phyloP scores from a whole-genome alignment of 2,113 vertebrate species.

The Hystrix brachyura region DNA sequence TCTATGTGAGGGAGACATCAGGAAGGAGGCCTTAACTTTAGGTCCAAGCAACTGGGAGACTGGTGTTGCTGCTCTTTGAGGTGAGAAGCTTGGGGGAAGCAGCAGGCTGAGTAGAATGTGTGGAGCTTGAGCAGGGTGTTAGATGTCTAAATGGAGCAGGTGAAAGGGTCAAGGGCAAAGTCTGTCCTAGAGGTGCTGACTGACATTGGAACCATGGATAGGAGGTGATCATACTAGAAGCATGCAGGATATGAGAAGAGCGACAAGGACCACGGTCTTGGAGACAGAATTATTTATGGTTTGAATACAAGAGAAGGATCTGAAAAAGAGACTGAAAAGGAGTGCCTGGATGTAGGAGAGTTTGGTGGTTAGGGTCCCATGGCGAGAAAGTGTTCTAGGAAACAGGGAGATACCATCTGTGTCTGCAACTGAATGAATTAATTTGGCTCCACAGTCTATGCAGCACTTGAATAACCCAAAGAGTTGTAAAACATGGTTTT shows the following conservation, averaged over 20 bases:
- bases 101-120: background rate
- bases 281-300: background rate
- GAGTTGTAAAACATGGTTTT: background rate
- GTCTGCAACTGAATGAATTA: background rate
- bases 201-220: background rate
- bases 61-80: background rate
- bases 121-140: conserved; percentile 27
- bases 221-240: background rate
- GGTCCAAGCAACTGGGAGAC: background rate
- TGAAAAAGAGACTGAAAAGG: background rate
- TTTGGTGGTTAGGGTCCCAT: background rate
- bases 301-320: background rate
- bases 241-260: background rate
- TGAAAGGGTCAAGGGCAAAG: background rate
- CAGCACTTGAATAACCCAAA: background rate
- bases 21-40: background rate
- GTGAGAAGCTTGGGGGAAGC: background rate
- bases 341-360: background rate
- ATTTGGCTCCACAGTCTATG: background rate
- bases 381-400: background rate
- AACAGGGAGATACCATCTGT: background rate
- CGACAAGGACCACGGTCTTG: background rate
- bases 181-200: background rate
- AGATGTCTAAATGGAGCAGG: background rate
- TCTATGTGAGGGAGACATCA: background rate